A percentile compares a stretch with the other conserved stretches of the same genome.
phyloP scores from a whole-genome alignment of 2,888 invertebrate species.

The Meiosimyza decipiens region DNA sequence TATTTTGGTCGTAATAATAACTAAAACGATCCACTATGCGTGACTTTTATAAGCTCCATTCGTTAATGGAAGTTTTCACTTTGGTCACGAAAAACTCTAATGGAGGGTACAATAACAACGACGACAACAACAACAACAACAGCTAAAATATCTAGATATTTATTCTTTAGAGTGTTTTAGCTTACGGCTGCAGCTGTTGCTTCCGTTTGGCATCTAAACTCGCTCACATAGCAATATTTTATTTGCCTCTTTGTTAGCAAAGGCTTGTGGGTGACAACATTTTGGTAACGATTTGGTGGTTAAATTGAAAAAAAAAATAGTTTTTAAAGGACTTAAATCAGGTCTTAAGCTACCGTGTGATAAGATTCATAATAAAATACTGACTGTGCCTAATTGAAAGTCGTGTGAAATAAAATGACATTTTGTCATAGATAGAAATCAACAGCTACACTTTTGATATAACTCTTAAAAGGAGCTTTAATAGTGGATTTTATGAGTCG shows the following conservation, averaged over 20 bases:
- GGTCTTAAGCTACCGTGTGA: neutral
- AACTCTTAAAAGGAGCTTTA: no score
- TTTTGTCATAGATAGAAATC: neutral
- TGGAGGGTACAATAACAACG: conserved; percentile 4
- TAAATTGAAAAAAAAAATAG: neutral
- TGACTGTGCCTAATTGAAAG: neutral
- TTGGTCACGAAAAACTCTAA: conserved; percentile 25
- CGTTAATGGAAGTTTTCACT: conserved; percentile 27
- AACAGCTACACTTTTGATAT: no score
- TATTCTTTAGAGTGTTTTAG: neutral
- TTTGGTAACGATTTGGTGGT: neutral
- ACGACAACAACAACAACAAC: conserved; percentile 41
- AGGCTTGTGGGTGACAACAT: conserved; percentile 6
- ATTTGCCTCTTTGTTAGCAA: neutral
- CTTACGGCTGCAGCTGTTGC: conserved; percentile 34
- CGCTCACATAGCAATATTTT: neutral
- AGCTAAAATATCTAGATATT: conserved; percentile 34
- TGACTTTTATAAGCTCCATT: neutral
- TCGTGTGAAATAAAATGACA: conserved; percentile 12
- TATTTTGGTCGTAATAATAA: no score
- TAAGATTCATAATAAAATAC: neutral
- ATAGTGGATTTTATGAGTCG: no score
- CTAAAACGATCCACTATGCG: no score
- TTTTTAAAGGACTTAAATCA: neutral
- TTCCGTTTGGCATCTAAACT: conserved; percentile 4